These are phyloP conservation scores for Anagrus nilaparvatae DNA, from an alignment of 1,140 invertebrate genomes.

Conservation along the genomic window DNA sequence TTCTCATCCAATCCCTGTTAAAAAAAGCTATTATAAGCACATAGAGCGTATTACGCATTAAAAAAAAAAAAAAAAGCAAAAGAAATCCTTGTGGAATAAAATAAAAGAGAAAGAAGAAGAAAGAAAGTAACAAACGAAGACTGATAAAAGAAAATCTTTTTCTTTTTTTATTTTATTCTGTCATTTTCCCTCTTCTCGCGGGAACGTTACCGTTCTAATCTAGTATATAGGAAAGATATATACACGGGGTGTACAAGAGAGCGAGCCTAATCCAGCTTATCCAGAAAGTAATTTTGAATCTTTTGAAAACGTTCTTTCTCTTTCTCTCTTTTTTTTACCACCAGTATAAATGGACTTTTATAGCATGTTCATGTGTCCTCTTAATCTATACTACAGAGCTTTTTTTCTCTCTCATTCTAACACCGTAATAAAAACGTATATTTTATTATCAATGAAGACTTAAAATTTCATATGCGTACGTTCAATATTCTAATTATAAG, in stretches of 20 bases:
- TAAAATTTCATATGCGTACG: too few species aligned
- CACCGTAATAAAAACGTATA: too few species aligned
- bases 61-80: too few species aligned
- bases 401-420: not conserved
- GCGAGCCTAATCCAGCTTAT: slow-evolving; percentile 45
- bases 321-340: slow-evolving; percentile 6
- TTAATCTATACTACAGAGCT: not conserved
- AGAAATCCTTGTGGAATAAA: too few species aligned
- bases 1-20: too few species aligned
- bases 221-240: slow-evolving; percentile 34
- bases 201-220: slow-evolving; percentile 39
- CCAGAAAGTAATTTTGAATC: slow-evolving; percentile 46
- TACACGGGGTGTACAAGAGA: too few species aligned
- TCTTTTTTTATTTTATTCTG: not conserved
- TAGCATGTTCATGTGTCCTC: not conserved
- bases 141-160: slow-evolving; percentile 14
- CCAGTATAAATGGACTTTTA: too few species aligned
- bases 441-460: too few species aligned
- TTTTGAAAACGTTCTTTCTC: slow-evolving; percentile 32
- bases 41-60: too few species aligned
- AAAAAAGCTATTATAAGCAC: too few species aligned
- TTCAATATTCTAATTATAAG: too few species aligned
- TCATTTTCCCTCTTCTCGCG: too few species aligned
- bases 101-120: slow-evolving; percentile 2
- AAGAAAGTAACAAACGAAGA: slow-evolving; percentile 13